phyloP scores from a whole-genome alignment of 1,140 invertebrate genomes.

The Brachionus paranguensis region DNA sequence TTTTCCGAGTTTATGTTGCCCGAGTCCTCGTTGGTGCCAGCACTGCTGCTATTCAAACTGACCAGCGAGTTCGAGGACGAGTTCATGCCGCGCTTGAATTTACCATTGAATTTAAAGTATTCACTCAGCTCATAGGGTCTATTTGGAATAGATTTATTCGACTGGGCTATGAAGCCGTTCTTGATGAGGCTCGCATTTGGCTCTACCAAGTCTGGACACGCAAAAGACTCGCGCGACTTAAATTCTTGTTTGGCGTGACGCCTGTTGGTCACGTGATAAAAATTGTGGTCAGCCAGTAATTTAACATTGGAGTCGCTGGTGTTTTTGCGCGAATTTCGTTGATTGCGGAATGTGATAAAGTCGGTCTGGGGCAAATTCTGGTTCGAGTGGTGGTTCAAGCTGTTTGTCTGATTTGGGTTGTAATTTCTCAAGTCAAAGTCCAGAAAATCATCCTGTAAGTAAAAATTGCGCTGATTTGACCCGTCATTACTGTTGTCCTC shows the following conservation, averaged over 20 bases:
- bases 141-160: not conserved
- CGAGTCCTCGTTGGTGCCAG: slow-evolving; percentile 10
- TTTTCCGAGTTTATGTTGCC: slow-evolving; percentile 23
- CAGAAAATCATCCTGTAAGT: not conserved
- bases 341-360: slow-evolving; percentile 23
- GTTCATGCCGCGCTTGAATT: slow-evolving; percentile 26
- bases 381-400: not conserved
- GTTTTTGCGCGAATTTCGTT: slow-evolving; percentile 29
- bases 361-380: not conserved
- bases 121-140: not conserved
- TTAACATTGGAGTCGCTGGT: slow-evolving; percentile 37
- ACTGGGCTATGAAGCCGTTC: not conserved
- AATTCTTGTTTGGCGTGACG: slow-evolving; percentile 7
- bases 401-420: not conserved
- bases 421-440: not conserved
- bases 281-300: slow-evolving; percentile 30
- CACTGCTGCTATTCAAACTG: slow-evolving; percentile 35
- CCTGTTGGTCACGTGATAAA: slow-evolving; percentile 34
- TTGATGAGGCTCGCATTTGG: slow-evolving; percentile 1
- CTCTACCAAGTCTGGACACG: slow-evolving; percentile 8
- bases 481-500: not conserved
- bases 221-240: not conserved
- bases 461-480: not conserved
- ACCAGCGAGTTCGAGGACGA: slow-evolving; percentile 34
- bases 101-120: not conserved